These are phyloP conservation scores for Pelagia noctiluca DNA, from an alignment of 30 jellyfish, hydroid and myxozoan genomes.

Conservation along the genomic window DNA sequence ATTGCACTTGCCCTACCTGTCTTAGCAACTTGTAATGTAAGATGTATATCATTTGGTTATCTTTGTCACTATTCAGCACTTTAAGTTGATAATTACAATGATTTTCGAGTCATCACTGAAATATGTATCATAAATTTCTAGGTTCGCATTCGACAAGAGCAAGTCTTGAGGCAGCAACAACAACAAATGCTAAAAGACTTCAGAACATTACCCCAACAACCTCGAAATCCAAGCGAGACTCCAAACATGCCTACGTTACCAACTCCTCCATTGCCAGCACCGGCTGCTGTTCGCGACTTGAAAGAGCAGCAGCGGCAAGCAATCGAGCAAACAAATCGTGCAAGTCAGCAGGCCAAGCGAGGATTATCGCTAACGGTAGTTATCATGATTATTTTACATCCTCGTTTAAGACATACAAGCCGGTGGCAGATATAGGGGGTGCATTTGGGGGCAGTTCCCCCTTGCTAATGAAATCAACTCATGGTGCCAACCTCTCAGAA, in stretches of 20 bases:
- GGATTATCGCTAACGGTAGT: slow-evolving; percentile 83
- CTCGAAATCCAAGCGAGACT: slow-evolving; percentile 28
- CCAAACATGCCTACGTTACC: slow-evolving; percentile 10
- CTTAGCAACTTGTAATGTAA: background rate
- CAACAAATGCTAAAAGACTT: slow-evolving; percentile 62
- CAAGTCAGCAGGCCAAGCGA: slow-evolving; percentile 66
- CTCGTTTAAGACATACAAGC: background rate
- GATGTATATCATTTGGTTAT: background rate
- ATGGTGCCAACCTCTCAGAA: no score
- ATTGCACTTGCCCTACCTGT: no score
- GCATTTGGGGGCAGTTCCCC: no score
- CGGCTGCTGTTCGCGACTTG: slow-evolving; percentile 32
- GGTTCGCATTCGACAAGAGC: slow-evolving; percentile 90
- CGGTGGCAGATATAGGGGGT: no score
- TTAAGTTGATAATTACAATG: no score
- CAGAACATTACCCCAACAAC: slow-evolving; percentile 27
- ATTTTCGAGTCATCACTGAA: no score
- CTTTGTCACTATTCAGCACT: no score
- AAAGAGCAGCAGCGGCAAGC: slow-evolving; percentile 52
- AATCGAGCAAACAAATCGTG: slow-evolving; percentile 40
- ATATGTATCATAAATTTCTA: no score
- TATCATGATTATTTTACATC: background rate
- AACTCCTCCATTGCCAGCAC: slow-evolving; percentile 6
- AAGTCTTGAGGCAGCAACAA: slow-evolving; percentile 70
- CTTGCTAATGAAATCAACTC: no score